Base-by-base conservation (phyloP, 2,888 invertebrate genomes). In the Apodemia zela region DNA sequence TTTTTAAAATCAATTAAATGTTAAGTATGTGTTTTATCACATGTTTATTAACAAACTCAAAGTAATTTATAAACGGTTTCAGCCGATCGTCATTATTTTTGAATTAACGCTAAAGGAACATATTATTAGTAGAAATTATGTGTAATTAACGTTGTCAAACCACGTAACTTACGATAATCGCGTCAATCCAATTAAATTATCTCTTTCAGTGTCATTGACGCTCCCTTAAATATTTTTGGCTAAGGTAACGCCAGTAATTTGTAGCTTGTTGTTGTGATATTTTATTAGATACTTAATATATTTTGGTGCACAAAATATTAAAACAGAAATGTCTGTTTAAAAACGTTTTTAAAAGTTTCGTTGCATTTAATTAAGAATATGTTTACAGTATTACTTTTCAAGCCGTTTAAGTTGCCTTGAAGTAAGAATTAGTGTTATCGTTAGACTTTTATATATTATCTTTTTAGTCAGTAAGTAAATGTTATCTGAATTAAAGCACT, bases 201-300 rank as follows among this genome's bases (percentile, higher is more conserved):
- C 13, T 15, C 5, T 42, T 42, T 42, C 15, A 5, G 5, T 42
- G 15, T 42, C 5, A 15, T 42, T 42, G 13, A 42, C 15, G 15
- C 42, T 42, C 3, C 38, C 13, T 38, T 3, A 42, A 42, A 42
- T 42, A 42, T 15, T 42, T 42, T 42, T 15, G 15, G 15, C 15
- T 42, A 15, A 15, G 42, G 15, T 38, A 13, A 38, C 13, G 38
- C 13, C 38, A 3, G 10, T 54, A 54, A 5, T 54, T 54, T 13
- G 13, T 51, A 51, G 51, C 51, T 51, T 51, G 13, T 54, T 54
- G 54, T 54, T 54, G 54, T 54, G 54, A 54, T 54, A 54, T 54
- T 21, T 54, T 18, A 25, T 18, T 25, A 51, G 18, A 25, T 54
- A 49, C 33, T 33, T n/a, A 25, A 54, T 54, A 21, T 54, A 6